phyloP scores from a whole-genome alignment of 2,888 invertebrate species.

The Torymus aiolomorphi region DNA sequence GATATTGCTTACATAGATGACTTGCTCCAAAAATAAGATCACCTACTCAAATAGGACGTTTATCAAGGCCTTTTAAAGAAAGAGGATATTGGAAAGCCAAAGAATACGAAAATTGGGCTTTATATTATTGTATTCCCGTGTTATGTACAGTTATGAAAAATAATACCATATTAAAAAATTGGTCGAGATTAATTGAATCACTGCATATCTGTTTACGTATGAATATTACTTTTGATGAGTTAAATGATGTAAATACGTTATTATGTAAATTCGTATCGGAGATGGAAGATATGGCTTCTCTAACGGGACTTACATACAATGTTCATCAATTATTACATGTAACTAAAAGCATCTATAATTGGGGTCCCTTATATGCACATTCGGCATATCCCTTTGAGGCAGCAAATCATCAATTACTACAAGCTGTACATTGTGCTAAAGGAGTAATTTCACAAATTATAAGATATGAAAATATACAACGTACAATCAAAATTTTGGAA shows the following conservation, averaged over 20 bases:
- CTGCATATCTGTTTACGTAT: constrained; percentile 23
- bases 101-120: no score
- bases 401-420: constrained; percentile 36
- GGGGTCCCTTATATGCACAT: constrained; percentile 19
- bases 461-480: neutral
- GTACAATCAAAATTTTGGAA: neutral
- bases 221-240: neutral
- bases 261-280: constrained; percentile 5
- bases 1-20: no score
- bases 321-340: constrained; percentile 37
- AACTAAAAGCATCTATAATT: constrained; percentile 36
- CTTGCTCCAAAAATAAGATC: no score
- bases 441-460: no score
- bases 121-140: no score
- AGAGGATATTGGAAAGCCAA: no score
- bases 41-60: no score
- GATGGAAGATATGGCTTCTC: constrained; percentile 11
- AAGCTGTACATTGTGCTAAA: no score
- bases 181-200: constrained; percentile 30
- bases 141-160: no score
- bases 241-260: constrained; percentile 29
- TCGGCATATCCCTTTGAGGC: constrained; percentile 44
- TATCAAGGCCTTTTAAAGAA: no score
- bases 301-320: constrained; percentile 41
- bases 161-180: no score